These are phyloP conservation scores for Silurus meridionalis DNA, from an alignment of 2,113 vertebrate species.

Conservation along the genomic window DNA sequence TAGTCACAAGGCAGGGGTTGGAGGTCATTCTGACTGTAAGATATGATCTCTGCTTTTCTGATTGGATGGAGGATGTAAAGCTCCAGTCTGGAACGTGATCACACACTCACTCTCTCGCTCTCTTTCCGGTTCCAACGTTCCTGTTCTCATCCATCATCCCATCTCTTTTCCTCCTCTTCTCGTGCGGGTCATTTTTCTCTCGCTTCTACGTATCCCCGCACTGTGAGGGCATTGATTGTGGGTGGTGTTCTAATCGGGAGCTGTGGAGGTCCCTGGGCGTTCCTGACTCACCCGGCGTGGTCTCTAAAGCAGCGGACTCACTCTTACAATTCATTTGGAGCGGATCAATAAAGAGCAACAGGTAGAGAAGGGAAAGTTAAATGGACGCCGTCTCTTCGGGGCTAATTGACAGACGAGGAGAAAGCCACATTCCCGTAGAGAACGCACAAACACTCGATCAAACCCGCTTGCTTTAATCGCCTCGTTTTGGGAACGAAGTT, in stretches of 20 bases:
- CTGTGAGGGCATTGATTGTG: slow-evolving; percentile 55
- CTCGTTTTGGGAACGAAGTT: neutral
- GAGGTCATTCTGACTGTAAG: slow-evolving; percentile 72
- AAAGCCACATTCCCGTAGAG: slow-evolving; percentile 34
- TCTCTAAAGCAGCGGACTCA: slow-evolving; percentile 46
- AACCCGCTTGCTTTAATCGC: neutral
- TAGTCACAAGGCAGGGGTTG: slow-evolving; percentile 67
- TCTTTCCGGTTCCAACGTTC: neutral
- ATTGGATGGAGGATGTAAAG: slow-evolving; percentile 30
- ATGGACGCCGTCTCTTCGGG: slow-evolving; percentile 24
- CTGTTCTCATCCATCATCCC: slow-evolving; percentile 31
- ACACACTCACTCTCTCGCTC: too few relatives aligned
- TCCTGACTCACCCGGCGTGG: slow-evolving; percentile 14
- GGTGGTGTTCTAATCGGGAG: slow-evolving; percentile 38
- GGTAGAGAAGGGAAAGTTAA: slow-evolving; percentile 51
- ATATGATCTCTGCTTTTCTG: slow-evolving; percentile 53
- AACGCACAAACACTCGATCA: slow-evolving; percentile 4
- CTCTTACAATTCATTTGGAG: slow-evolving; percentile 53
- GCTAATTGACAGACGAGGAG: slow-evolving; percentile 39
- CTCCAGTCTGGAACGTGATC: slow-evolving; percentile 24
- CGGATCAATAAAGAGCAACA: slow-evolving; percentile 55
- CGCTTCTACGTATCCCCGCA: neutral
- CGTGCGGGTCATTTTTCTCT: neutral
- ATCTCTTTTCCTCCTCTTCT: slow-evolving; percentile 18
- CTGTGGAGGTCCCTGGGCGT: slow-evolving; percentile 31